Percentiles rank a stretch among this genome's conserved stretches.
These are phyloP conservation scores for Petrocephalus sullivani DNA, from an alignment of 2,797 vertebrate species.

Conservation along the genomic window DNA sequence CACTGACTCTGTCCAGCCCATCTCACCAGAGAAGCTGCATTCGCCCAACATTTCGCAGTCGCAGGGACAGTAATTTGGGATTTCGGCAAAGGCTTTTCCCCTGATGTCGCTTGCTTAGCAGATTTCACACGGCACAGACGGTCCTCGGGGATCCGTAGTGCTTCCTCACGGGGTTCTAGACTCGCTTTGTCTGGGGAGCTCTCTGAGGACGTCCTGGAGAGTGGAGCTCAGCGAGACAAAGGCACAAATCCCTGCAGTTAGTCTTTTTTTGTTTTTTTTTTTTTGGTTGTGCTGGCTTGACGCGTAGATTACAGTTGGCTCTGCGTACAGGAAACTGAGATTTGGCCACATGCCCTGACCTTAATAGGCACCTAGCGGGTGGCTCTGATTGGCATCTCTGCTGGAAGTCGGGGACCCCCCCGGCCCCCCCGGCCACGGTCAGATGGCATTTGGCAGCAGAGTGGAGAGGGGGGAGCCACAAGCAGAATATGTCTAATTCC, in stretches of 20 bases:
- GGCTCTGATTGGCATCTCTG: constrained; percentile 50
- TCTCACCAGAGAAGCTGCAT: not conserved
- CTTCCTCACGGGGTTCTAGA: too few species aligned
- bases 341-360: constrained; percentile 45
- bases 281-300: constrained; percentile 38
- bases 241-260: not conserved
- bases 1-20: not conserved
- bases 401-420: constrained; percentile 41
- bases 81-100: not conserved
- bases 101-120: not conserved
- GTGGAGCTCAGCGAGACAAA: not conserved
- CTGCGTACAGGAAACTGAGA: not conserved
- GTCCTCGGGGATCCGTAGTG: not conserved
- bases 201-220: not conserved
- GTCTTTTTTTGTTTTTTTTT: not conserved
- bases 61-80: not conserved
- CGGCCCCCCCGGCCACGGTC: constrained; percentile 33
- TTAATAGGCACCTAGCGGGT: constrained; percentile 54
- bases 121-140: not conserved
- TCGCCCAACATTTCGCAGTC: not conserved
- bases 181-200: not conserved
- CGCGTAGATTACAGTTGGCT: constrained; percentile 34
- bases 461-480: not conserved
- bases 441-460: constrained; percentile 37
- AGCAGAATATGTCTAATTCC: not conserved